A percentile compares a stretch with the other conserved stretches of the same genome.
Conservation (phyloP, 2,888 invertebrate genomes). For the Entomobrya multifasciata region DNA sequence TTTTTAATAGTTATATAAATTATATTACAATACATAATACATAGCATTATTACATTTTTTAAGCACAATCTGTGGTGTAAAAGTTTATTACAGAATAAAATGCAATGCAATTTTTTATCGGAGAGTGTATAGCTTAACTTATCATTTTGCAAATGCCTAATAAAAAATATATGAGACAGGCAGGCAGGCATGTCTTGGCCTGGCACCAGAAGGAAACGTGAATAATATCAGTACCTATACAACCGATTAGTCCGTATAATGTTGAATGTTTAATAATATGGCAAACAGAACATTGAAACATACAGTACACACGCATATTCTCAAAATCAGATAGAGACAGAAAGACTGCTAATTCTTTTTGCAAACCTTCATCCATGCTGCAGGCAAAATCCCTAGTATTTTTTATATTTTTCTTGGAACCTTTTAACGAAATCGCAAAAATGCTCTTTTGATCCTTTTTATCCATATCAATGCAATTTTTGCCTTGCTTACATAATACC, state of each 20-base stretch:
- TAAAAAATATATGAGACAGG: conserved; percentile 17
- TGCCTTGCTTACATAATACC: conserved; percentile 10
- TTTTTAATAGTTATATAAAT: too few relatives aligned
- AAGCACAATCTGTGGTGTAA: too few relatives aligned
- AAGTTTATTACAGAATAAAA: too few relatives aligned
- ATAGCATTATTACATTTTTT: too few relatives aligned
- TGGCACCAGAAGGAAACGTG: conserved; percentile 38
- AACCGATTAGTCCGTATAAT: too few relatives aligned
- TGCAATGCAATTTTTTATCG: conserved; percentile 31
- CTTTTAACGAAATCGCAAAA: conserved; percentile 33
- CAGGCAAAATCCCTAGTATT: conserved; percentile 35
- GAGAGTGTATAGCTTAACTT: too few relatives aligned
- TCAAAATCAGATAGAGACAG: conserved; percentile 29
- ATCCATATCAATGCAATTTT: neutral
- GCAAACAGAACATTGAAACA: neutral
- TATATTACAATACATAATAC: too few relatives aligned
- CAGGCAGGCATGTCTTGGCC: conserved; percentile 36
- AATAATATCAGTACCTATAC: conserved; percentile 4
- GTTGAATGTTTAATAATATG: too few relatives aligned
- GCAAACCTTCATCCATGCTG: neutral
- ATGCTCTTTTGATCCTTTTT: neutral
- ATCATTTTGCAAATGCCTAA: too few relatives aligned
- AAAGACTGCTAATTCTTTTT: conserved; percentile 23
- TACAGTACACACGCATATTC: conserved; percentile 17
- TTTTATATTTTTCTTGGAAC: conserved; percentile 36